A percentile compares a stretch with the other conserved stretches of the same genome.
Conservation (phyloP, 1,140 invertebrate genomes). For the Pogonomyrmex californicus region DNA sequence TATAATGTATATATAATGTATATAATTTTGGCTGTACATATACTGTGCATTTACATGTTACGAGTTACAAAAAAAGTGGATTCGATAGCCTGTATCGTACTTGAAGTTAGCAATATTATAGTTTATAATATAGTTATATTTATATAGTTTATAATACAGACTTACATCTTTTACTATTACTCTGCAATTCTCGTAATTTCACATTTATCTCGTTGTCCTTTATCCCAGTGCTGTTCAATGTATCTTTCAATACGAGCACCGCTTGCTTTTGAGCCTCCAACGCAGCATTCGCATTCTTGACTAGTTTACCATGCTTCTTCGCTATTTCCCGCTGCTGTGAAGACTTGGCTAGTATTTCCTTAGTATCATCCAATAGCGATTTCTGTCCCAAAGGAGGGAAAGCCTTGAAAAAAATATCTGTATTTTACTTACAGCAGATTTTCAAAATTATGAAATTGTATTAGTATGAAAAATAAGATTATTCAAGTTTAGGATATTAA, state of each 20-base stretch:
- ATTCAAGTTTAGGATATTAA: too few species aligned
- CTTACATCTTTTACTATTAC: constrained; percentile 79
- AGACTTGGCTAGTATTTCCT: constrained; percentile 86
- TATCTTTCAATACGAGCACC: constrained; percentile 86
- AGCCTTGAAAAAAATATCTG: constrained; percentile 67
- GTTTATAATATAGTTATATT: neutral
- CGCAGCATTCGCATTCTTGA: constrained; percentile 75
- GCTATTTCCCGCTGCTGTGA: constrained; percentile 84
- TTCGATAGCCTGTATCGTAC: neutral
- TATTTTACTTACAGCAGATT: constrained; percentile 23
- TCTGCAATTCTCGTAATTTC: constrained; percentile 85
- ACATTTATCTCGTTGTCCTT: constrained; percentile 87
- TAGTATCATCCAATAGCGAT: constrained; percentile 82
- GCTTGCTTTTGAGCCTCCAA: constrained; percentile 85
- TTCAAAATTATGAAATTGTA: neutral
- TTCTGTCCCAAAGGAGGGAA: constrained; percentile 81
- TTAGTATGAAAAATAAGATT: neutral
- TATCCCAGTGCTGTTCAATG: constrained; percentile 86
- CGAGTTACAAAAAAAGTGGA: too few species aligned
- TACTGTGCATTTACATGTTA: too few species aligned
- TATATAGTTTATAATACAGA: neutral
- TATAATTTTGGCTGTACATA: too few species aligned
- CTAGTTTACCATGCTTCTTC: constrained; percentile 80
- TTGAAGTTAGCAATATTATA: constrained; percentile 23
- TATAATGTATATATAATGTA: too few species aligned